These are phyloP conservation scores for Platalea minor DNA, from an alignment of 2,797 vertebrate genomes.

Conservation along the genomic window DNA sequence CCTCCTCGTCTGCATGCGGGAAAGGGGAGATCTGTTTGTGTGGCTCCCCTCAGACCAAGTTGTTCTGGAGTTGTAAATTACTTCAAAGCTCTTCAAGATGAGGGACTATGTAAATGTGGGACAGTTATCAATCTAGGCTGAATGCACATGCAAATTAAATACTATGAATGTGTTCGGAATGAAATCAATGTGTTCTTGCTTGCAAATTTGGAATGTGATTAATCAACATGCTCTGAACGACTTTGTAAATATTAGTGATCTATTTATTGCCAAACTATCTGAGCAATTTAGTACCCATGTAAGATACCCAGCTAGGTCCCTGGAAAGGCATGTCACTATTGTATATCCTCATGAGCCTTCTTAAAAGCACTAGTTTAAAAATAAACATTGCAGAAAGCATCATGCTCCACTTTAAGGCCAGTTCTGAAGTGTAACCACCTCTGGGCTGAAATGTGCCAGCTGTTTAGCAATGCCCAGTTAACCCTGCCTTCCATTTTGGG, in stretches of 20 bases:
- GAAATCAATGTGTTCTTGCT: neutral
- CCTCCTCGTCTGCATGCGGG: accelerated
- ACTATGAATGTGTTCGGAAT: neutral
- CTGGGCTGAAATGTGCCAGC: neutral
- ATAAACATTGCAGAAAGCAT: neutral
- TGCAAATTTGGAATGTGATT: neutral
- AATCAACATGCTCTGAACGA: neutral
- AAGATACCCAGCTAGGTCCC: neutral
- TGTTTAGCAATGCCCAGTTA: neutral
- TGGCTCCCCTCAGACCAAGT: neutral
- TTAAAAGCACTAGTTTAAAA: neutral
- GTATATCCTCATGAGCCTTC: neutral
- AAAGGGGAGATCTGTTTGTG: neutral
- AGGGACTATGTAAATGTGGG: neutral
- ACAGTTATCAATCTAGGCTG: neutral
- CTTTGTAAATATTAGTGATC: neutral
- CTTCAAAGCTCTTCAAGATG: neutral
- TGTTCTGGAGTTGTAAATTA: neutral
- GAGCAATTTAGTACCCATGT: neutral
- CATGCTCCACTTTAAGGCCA: neutral
- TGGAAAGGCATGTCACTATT: neutral
- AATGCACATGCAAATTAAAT: neutral
- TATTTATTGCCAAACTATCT: neutral
- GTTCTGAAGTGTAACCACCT: neutral
- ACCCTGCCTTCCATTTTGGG: neutral